Evolutionary conservation across 2,113 vertebrate species (phyloP).

Genomic region (Macquaria australasica): DNA sequence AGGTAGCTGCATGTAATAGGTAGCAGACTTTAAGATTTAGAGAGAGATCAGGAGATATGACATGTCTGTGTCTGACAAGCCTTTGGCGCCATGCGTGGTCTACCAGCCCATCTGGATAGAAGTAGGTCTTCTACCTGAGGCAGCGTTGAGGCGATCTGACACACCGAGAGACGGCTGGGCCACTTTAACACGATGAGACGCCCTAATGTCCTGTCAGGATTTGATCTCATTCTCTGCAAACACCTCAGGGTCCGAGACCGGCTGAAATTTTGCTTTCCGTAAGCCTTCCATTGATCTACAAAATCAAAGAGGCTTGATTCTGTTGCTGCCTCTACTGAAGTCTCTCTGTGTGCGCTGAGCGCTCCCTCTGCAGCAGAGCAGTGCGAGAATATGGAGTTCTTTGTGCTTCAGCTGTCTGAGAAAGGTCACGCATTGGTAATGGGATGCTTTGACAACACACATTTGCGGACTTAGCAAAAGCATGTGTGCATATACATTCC

Average conservation of each 20-base stretch:
- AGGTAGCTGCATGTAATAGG: slow-evolving; percentile 7
- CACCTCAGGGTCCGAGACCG: slow-evolving; percentile 5
- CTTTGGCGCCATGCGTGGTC: slow-evolving; percentile 50
- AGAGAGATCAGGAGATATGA: slow-evolving; percentile 39
- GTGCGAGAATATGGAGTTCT: slow-evolving; percentile 49
- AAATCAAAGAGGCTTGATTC: slow-evolving; percentile 39
- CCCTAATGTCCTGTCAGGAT: slow-evolving; percentile 48
- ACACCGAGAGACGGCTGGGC: slow-evolving; percentile 3
- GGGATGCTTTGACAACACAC: slow-evolving; percentile 38
- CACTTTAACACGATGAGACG: slow-evolving; percentile 56
- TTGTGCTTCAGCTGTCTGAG: slow-evolving; percentile 54
- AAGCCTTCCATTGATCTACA: slow-evolving; percentile 16
- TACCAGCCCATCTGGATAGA: slow-evolving; percentile 46
- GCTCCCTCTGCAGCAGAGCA: slow-evolving; percentile 42
- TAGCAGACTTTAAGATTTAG: slow-evolving; percentile 38
- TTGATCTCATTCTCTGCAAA: slow-evolving; percentile 32
- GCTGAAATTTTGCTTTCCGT: slow-evolving; percentile 17
- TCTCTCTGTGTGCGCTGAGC: slow-evolving; percentile 31
- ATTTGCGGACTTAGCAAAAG: slow-evolving; percentile 24
- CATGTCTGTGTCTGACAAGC: slow-evolving; percentile 44
- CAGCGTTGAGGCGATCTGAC: slow-evolving; percentile 33
- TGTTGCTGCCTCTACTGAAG: neutral
- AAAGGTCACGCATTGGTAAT: slow-evolving; percentile 68
- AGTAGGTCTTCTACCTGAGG: slow-evolving; percentile 57
- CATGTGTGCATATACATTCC: neutral